Evolutionary conservation across 2,113 vertebrate species (phyloP), one percentile per base, ranked within the genome.

Genomic region (Dryoscopus gambensis): DNA sequence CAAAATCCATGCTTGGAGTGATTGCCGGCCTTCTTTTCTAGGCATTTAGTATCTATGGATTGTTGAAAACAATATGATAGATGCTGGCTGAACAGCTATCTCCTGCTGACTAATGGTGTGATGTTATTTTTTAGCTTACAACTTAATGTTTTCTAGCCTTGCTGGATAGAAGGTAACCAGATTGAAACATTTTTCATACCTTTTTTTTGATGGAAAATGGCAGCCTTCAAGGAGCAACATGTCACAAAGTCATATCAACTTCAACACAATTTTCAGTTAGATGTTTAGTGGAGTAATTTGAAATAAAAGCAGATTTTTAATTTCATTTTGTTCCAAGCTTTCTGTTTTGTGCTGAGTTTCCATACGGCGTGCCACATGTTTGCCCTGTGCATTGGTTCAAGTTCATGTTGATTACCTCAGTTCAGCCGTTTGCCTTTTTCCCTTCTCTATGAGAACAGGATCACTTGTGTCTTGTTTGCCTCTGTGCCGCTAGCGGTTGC

Each of bases 311-410:
- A 95, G 95, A 91, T 95, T 95, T 95, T 95, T 91, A 84, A 97
- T 97, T 96, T 89, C 12, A 57, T 84, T 95, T 97, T 95, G 80
- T 96, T 96, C 95, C 93, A 97, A 96, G 92, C 75, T 96, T 97
- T 97, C 95, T 96, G 89, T 93, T 95, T 95, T 93, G 84, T 89
- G 94, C 93, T 64, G 65, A 42, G 63, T 94, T 95, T 84, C 95
- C 95, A 94, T 95, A 96, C 95, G 89, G 95, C 64, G 1, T 17
- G 65, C 94, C 95, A 91, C 95, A 91, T 96, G 91, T 95, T 95
- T 96, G 94, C 93, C 95, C 93, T 82, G 74, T 96, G 84, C 91
- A 74, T 79, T 2, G 8, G 89, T 94, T 95, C 90, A 76, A 94
- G 94, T 89, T 95, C 91, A 12, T 42, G 65, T 57, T 94, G 93